Evolutionary conservation across 2,113 vertebrate species (phyloP), one percentile per base, ranked within the genome.

Genomic region (Conger conger): DNA sequence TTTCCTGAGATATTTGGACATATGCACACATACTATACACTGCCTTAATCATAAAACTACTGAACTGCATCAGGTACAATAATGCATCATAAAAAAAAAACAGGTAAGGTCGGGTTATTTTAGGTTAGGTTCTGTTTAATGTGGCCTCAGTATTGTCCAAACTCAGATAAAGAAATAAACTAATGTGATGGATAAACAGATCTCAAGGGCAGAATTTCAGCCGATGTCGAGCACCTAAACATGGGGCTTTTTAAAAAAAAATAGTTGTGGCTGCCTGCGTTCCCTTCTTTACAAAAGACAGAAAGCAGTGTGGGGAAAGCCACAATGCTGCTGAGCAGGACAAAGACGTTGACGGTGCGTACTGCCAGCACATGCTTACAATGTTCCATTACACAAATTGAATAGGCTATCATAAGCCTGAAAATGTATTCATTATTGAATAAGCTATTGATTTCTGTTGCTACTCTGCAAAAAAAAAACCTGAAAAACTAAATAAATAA

Each of bases 341-440:
- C 20, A 38, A 23, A 38, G 38, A 38, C 38, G 0, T 8, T 42
- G 36, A 38, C 7, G 40, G 20, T 16, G 30, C 40, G 77, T 27
- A 18, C 35, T 27, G 77, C 20, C 40, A 45, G 45, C 23, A 33
- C 38, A 33, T 33, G 45, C 13, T 6, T n/a, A 45, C 42, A 30
- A 81, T 81, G 42, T 53, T 54, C 45, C 30, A 81, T 30, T 30
- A 81, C 45, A 81, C 54, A 53, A 50, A 50, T 33, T 81, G 80
- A 81, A 45, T 18, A 81, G 38, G 11, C 53, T 33, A 81, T 81
- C 16, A 23, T 27, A 30, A 38, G 77, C 1, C 30, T 40, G 35
- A 81, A 81, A 45, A 53, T 81, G 80, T 53, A 35, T 8, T 53
- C 38, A 53, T 53, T 53, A 53, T 81, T 81, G 40, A 54, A 81